phyloP scores from a whole-genome alignment of 2,113 vertebrate genomes.

The Electrona antarctica region DNA sequence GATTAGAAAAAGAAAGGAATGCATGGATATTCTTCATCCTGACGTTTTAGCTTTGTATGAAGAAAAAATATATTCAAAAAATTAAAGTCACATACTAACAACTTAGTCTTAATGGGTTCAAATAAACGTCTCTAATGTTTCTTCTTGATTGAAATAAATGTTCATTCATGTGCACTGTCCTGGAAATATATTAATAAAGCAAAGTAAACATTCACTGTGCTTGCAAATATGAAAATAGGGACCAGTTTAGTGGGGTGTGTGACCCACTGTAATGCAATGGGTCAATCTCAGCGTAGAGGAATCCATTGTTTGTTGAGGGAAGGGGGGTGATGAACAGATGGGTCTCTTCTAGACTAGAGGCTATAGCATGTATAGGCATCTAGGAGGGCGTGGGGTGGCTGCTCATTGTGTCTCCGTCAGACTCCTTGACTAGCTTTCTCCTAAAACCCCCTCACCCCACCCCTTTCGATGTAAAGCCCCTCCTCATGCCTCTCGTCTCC shows the following conservation, averaged over 20 bases:
- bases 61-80: too few relatives aligned
- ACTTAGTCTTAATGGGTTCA: too few relatives aligned
- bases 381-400: constrained; percentile 37
- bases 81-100: too few relatives aligned
- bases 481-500: constrained; percentile 22
- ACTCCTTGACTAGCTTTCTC: constrained; percentile 14
- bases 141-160: too few relatives aligned
- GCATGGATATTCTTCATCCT: too few relatives aligned
- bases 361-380: constrained; percentile 66
- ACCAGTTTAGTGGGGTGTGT: not conserved
- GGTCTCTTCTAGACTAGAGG: constrained; percentile 42
- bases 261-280: constrained; percentile 8
- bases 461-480: not conserved
- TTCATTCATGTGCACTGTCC: too few relatives aligned
- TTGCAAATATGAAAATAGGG: not conserved
- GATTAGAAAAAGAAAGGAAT: too few relatives aligned
- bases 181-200: too few relatives aligned
- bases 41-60: too few relatives aligned
- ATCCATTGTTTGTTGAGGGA: constrained; percentile 63
- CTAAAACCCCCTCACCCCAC: constrained; percentile 10
- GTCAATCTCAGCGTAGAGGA: not conserved
- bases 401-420: constrained; percentile 66
- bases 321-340: constrained; percentile 78
- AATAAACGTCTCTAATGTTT: too few relatives aligned
- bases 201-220: too few relatives aligned